These are phyloP conservation scores for Diplodus sargus DNA, from an alignment of 2,797 vertebrate genomes.

Conservation along the genomic window DNA sequence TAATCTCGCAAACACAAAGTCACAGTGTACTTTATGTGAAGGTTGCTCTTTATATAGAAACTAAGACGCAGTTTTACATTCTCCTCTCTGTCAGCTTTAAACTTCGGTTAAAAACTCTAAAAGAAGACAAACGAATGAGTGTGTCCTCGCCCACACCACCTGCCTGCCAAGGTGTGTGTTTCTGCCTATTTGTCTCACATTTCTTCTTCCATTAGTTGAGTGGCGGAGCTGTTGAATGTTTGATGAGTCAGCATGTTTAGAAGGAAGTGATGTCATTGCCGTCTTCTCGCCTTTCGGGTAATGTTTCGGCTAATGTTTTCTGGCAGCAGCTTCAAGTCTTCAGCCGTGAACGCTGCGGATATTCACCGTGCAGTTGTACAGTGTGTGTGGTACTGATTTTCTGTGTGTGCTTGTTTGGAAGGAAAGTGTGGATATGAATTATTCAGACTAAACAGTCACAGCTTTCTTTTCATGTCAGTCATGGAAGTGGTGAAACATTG, in stretches of 20 bases:
- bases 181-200: constrained; percentile 62
- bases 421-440: not conserved
- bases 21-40: constrained; percentile 21
- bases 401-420: not conserved
- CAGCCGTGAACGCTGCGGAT: not conserved
- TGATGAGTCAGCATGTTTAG: constrained; percentile 69
- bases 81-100: constrained; percentile 15
- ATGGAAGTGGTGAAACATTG: not conserved
- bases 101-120: constrained; percentile 5
- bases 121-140: constrained; percentile 15
- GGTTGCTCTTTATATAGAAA: constrained; percentile 27
- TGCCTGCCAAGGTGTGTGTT: constrained; percentile 50
- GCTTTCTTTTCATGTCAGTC: not conserved
- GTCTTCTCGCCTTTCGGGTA: constrained; percentile 61
- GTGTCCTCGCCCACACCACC: constrained; percentile 21
- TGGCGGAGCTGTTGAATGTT: constrained; percentile 72
- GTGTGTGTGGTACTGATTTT: not conserved
- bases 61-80: constrained; percentile 5
- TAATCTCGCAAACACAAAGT: constrained; percentile 41
- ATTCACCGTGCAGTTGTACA: not conserved
- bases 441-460: not conserved
- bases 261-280: constrained; percentile 72
- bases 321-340: constrained; percentile 10
- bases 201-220: constrained; percentile 78
- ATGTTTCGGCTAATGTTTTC: constrained; percentile 33